A percentile compares a stretch with the other conserved stretches of the same genome.
Evolutionary conservation across 1,140 invertebrate species (phyloP).

Genomic region (Bombus picipes): DNA sequence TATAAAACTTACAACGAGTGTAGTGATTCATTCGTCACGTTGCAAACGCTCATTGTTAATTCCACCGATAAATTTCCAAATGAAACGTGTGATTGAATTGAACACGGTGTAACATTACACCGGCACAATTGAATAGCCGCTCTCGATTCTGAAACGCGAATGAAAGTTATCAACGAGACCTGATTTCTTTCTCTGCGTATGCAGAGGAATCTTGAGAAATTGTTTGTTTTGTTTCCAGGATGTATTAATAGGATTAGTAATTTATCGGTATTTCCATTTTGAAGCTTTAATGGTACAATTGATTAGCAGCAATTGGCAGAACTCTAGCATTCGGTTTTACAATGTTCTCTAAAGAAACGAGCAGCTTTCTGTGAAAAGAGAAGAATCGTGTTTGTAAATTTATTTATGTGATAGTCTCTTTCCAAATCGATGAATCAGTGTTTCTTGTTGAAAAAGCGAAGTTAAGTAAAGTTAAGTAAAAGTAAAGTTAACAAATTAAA

Average conservation of each 20-base stretch:
- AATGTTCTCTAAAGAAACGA: neutral
- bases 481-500: no score
- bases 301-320: no score
- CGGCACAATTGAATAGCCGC: neutral
- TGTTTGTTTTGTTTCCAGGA: neutral
- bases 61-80: conserved; percentile 18
- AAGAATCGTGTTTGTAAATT: no score
- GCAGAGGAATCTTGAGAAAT: neutral
- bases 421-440: no score
- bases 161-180: neutral
- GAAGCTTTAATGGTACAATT: neutral
- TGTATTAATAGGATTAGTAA: neutral
- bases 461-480: no score
- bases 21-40: conserved; percentile 38
- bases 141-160: neutral
- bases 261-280: neutral
- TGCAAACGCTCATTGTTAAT: neutral
- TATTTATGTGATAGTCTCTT: no score
- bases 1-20: no score
- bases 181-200: neutral
- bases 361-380: no score
- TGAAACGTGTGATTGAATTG: conserved; percentile 27
- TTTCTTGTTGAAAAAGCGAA: no score
- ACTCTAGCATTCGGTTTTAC: neutral
- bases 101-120: neutral